Evolutionary conservation across 2,888 invertebrate species (phyloP), one percentile per base, ranked within the genome.

Genomic region (Chromoteleia sp.): DNA sequence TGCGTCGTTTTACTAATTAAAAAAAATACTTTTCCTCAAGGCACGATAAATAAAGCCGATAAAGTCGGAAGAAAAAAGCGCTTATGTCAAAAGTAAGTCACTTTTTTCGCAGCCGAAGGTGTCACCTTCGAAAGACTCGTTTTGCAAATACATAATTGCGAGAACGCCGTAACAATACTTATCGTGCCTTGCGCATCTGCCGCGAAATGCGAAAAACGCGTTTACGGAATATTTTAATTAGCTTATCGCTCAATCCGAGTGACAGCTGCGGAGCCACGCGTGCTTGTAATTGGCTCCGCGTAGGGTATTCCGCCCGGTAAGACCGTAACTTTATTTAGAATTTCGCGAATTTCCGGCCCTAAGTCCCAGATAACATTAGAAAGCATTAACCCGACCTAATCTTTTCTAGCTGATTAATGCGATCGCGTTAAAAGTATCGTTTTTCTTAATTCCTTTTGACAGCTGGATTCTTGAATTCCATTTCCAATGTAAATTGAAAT

Each of bases 191-290:
- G 81, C 65, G 85, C 88, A 89, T 90, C 90, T 90, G 89, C 86
- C 85, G 86, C 82, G 82, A 85, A 82, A 79, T 61, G 80, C 79
- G 63, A 81, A 80, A 84, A 83, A 78, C 79, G 82, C 83, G 86
- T 86, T 87, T 88, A 87, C 87, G 88, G 91, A 90, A 91, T 89
- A 90, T 91, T 90, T 91, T 91, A 91, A 91, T 91, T 91, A 90
- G 87, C 90, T 91, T 91, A 91, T 91, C 91, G 86, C 58, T 68
- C 81, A 87, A 91, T 91, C 91, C 86, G 76, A 81, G 85, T 88
- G 88, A 89, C 91, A 91, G 91, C 91, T 91, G 91, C 87, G 84
- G 76, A 85, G 84, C 84, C 83, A 85, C 87, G 90, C 90, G 89
- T 90, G 89, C 87, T 87, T 88, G 88, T 90, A 91, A 91, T 91